These are phyloP conservation scores for Cynopterus brachyotis DNA, from an alignment of 2,113 vertebrate species.

Conservation along the genomic window DNA sequence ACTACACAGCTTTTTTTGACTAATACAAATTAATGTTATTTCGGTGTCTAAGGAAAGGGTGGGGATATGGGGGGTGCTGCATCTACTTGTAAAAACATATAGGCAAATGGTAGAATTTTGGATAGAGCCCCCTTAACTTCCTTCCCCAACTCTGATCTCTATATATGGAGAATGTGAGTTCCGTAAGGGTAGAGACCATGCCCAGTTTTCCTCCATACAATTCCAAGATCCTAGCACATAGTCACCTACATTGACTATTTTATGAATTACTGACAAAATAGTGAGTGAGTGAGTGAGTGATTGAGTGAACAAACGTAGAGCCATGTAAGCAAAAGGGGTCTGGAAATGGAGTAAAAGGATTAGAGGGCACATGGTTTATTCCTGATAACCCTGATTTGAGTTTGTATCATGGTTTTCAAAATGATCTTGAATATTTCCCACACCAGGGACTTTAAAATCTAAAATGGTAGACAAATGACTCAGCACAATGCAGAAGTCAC, in stretches of 20 bases:
- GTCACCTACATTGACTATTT: neutral
- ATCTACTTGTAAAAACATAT: neutral
- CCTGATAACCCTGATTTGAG: neutral
- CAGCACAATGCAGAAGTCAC: neutral
- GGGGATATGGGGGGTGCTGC: neutral
- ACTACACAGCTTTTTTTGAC: conserved; percentile 78
- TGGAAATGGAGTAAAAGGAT: neutral
- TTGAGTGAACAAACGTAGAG: neutral
- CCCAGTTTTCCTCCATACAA: neutral
- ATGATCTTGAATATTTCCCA: neutral
- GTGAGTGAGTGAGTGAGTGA: neutral
- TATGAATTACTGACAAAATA: neutral
- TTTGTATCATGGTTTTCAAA: neutral
- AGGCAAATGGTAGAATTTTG: neutral
- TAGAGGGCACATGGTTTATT: neutral
- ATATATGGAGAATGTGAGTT: neutral
- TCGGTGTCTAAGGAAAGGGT: conserved; percentile 53
- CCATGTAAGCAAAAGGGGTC: neutral
- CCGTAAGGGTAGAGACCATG: neutral
- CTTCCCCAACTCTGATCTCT: neutral
- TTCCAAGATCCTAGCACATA: neutral
- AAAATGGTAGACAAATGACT: neutral
- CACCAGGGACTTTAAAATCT: neutral
- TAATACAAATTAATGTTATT: conserved; percentile 83
- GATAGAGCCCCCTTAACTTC: neutral